Conservation (phyloP, 2,113 vertebrate species). For the Strix aluco region DNA sequence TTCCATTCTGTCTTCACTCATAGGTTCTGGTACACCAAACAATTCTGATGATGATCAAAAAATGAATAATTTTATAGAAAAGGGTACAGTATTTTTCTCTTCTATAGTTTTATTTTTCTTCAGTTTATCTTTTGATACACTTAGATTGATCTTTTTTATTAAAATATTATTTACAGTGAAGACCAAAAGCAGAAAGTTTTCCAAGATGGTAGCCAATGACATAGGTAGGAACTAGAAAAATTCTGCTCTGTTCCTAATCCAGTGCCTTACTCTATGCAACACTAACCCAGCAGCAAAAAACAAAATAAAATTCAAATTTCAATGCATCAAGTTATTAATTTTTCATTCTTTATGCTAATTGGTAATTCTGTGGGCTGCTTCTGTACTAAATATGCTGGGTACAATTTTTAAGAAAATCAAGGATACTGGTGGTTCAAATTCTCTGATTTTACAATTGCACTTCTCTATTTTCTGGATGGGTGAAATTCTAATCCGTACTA, state of each 20-base stretch:
- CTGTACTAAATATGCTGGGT: conserved; percentile 58
- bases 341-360: conserved; percentile 61
- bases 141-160: conserved; percentile 79
- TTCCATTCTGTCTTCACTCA: conserved; percentile 75
- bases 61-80: conserved; percentile 93
- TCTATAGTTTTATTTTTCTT: conserved; percentile 65
- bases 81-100: conserved; percentile 89
- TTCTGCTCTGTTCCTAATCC: conserved; percentile 75
- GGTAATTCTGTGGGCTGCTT: conserved; percentile 70
- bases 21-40: conserved; percentile 90
- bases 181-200: conserved; percentile 96
- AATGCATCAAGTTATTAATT: conserved; percentile 58
- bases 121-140: conserved; percentile 70
- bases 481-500: conserved; percentile 56
- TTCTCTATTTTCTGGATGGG: conserved; percentile 32
- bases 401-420: conserved; percentile 60
- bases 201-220: conserved; percentile 91
- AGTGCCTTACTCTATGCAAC: conserved; percentile 68
- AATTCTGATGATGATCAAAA: conserved; percentile 95
- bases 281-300: conserved; percentile 66
- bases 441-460: conserved; percentile 53
- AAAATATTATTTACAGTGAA: conserved; percentile 93
- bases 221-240: conserved; percentile 84
- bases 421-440: conserved; percentile 46
- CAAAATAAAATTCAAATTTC: conserved; percentile 1